These are phyloP conservation scores for Adelosebastes latens DNA, from an alignment of 2,797 vertebrate genomes.

Conservation along the genomic window DNA sequence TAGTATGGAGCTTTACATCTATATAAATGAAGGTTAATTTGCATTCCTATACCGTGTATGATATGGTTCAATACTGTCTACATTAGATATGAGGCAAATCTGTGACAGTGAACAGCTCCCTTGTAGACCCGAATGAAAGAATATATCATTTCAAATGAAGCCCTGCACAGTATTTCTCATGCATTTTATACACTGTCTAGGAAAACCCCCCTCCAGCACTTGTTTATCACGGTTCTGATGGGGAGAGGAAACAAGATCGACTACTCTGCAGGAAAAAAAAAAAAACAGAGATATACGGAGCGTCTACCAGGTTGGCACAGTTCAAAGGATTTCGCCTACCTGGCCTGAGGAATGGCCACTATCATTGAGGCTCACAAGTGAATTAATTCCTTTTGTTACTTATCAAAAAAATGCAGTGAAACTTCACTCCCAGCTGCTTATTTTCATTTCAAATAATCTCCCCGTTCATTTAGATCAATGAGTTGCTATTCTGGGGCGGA, in stretches of 20 bases:
- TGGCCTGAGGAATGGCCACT: constrained; percentile 52
- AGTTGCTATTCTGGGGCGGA: constrained; percentile 63
- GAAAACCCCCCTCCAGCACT: constrained; percentile 36
- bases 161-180: constrained; percentile 30
- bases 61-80: constrained; percentile 11
- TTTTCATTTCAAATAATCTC: constrained; percentile 76
- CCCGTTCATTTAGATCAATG: constrained; percentile 62
- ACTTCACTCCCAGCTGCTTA: constrained; percentile 73
- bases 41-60: constrained; percentile 13
- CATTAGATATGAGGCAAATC: constrained; percentile 25
- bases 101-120: constrained; percentile 22
- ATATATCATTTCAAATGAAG: constrained; percentile 48
- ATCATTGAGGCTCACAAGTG: constrained; percentile 54
- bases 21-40: constrained; percentile 19
- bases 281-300: constrained; percentile 18
- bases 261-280: constrained; percentile 42
- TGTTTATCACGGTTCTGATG: constrained; percentile 64
- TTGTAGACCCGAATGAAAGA: constrained; percentile 39
- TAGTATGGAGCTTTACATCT: neutral
- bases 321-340: constrained; percentile 60
- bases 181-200: constrained; percentile 40
- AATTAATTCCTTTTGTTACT: constrained; percentile 76
- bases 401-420: constrained; percentile 69
- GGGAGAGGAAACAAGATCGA: constrained; percentile 51
- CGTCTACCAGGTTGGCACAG: constrained; percentile 58